phyloP scores from a whole-genome alignment of 2,888 invertebrate species.

The Drosophila demipolita region DNA sequence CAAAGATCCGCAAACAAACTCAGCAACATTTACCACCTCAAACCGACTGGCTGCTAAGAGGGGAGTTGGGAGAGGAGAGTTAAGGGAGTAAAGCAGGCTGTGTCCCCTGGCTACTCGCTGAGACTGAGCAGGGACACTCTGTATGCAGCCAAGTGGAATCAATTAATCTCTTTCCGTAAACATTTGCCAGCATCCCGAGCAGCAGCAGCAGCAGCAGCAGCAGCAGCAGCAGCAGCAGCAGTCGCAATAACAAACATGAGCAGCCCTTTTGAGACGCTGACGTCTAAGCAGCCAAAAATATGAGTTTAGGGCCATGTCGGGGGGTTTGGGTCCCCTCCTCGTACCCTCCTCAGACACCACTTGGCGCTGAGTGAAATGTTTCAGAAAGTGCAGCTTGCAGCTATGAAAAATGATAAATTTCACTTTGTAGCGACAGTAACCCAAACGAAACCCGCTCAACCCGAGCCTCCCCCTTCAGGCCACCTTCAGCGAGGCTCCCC shows the following conservation, averaged over 20 bases:
- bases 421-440: conserved; percentile 66
- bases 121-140: conserved; percentile 66
- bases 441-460: conserved; percentile 18
- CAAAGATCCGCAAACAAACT: conserved; percentile 36
- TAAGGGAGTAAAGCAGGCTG: not conserved
- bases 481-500: conserved; percentile 23
- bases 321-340: not conserved
- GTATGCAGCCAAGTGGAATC: conserved; percentile 80
- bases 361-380: conserved; percentile 78
- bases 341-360: conserved; percentile 22
- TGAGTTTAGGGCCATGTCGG: conserved; percentile 46
- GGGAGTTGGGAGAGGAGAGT: not conserved
- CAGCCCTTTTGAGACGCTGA: conserved; percentile 44
- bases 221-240: conserved; percentile 49
- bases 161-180: conserved; percentile 79
- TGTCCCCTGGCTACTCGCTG: conserved; percentile 22
- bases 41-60: not conserved
- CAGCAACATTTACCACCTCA: conserved; percentile 41
- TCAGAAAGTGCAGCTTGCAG: conserved; percentile 81
- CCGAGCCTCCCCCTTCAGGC: not conserved
- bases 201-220: conserved; percentile 45
- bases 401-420: conserved; percentile 81
- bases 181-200: conserved; percentile 67
- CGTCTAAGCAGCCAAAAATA: conserved; percentile 77
- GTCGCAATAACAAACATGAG: conserved; percentile 49